phyloP scores from a whole-genome alignment of 1,140 invertebrate species.

The Pseudomyrmex gracilis region DNA sequence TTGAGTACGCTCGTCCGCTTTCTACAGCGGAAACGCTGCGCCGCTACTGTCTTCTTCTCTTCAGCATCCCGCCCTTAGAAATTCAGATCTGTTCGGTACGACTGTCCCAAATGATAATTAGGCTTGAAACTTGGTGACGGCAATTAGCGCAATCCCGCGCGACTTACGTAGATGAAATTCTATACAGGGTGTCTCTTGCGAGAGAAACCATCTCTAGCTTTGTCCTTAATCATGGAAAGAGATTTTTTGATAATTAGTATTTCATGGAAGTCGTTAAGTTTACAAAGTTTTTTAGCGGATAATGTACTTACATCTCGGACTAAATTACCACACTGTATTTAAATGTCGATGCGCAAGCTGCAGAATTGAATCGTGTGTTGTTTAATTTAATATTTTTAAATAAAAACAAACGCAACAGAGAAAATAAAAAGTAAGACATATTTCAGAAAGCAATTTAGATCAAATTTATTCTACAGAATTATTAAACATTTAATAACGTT shows the following conservation, averaged over 20 bases:
- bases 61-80: constrained; percentile 57
- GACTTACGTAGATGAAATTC: constrained; percentile 37
- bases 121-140: constrained; percentile 61
- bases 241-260: not conserved
- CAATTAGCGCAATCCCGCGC: constrained; percentile 57
- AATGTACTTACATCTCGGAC: constrained; percentile 1
- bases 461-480: constrained; percentile 18
- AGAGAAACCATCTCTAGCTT: constrained; percentile 1
- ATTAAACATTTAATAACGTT: constrained; percentile 56
- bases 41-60: constrained; percentile 12
- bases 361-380: constrained; percentile 25
- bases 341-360: not conserved
- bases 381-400: constrained; percentile 51
- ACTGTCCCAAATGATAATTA: constrained; percentile 69
- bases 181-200: not conserved
- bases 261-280: not conserved
- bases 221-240: constrained; percentile 16
- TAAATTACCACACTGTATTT: constrained; percentile 28
- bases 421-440: constrained; percentile 7
- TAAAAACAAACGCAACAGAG: constrained; percentile 8
- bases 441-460: constrained; percentile 46
- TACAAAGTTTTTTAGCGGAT: not conserved
- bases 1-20: constrained; percentile 52
- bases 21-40: not conserved
- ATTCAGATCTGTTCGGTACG: constrained; percentile 60